These are phyloP conservation scores for Mesoclemmys tuberculata DNA, from an alignment of 2,113 vertebrate genomes.

Conservation along the genomic window DNA sequence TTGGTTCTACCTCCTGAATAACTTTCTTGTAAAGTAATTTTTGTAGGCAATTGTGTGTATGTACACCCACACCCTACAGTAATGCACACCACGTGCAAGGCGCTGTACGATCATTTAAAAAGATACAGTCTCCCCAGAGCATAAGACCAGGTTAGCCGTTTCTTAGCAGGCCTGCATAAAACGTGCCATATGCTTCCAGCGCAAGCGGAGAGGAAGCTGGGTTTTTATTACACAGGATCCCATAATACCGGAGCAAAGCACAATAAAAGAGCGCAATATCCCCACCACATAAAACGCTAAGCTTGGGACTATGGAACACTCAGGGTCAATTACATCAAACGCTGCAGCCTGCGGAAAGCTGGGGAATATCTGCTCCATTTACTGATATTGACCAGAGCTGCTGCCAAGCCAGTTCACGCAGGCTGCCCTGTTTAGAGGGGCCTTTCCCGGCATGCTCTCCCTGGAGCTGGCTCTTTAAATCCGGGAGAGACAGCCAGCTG, in stretches of 20 bases:
- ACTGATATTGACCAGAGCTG: slow-evolving; percentile 3
- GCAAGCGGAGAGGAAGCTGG: slow-evolving; percentile 29
- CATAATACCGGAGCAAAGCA: slow-evolving; percentile 26
- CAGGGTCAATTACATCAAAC: slow-evolving; percentile 23
- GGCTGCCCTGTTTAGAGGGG: neutral
- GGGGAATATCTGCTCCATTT: slow-evolving; percentile 52
- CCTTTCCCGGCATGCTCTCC: neutral
- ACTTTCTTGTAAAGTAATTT: neutral
- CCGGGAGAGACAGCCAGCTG: neutral
- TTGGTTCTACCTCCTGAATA: neutral
- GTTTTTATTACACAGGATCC: slow-evolving; percentile 54
- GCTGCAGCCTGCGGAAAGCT: neutral
- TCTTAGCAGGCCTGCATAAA: neutral
- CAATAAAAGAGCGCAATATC: slow-evolving; percentile 59
- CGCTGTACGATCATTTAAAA: neutral
- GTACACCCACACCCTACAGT: neutral
- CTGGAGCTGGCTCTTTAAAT: neutral
- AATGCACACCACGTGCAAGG: fast-evolving
- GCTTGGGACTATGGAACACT: slow-evolving; percentile 27
- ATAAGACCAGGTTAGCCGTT: slow-evolving; percentile 8
- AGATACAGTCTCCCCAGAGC: neutral
- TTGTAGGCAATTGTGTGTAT: neutral
- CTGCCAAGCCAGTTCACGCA: neutral
- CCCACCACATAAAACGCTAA: neutral
- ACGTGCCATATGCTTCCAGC: neutral